These are phyloP conservation scores for Linnaemya vulpina DNA, from an alignment of 2,888 invertebrate species.

Conservation along the genomic window DNA sequence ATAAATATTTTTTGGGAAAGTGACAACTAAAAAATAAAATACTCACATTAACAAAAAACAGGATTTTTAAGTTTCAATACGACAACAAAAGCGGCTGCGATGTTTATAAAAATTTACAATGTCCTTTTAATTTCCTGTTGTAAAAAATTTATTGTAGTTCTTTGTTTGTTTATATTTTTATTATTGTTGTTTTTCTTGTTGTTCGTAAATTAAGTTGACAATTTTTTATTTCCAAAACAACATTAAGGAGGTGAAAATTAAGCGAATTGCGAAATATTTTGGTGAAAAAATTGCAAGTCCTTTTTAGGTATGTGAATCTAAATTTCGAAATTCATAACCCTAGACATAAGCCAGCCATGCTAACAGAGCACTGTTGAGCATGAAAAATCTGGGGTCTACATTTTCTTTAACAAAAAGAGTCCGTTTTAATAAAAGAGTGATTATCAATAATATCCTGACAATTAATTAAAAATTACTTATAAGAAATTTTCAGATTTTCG, in stretches of 20 bases:
- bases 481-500: too few species aligned
- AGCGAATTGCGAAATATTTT: too few species aligned
- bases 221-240: slow-evolving; percentile 6
- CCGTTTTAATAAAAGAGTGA: too few species aligned
- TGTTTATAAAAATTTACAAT: slow-evolving; percentile 50
- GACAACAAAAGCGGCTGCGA: slow-evolving; percentile 13
- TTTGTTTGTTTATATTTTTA: neutral
- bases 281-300: too few species aligned
- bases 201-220: slow-evolving; percentile 33
- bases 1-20: slow-evolving; percentile 22
- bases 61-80: slow-evolving; percentile 28
- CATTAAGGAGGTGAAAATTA: neutral
- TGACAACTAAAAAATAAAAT: slow-evolving; percentile 20
- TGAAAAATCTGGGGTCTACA: too few species aligned
- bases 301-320: too few species aligned
- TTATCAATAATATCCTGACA: too few species aligned
- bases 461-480: too few species aligned
- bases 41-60: slow-evolving; percentile 11
- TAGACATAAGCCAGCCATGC: too few species aligned
- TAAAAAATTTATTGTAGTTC: slow-evolving; percentile 56
- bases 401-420: too few species aligned
- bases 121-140: slow-evolving; percentile 62
- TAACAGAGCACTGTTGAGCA: too few species aligned
- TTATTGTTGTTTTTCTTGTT: slow-evolving; percentile 19
- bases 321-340: too few species aligned